Evolutionary conservation across 2,888 invertebrate genomes (phyloP).

Genomic region (Acleris emargana): DNA sequence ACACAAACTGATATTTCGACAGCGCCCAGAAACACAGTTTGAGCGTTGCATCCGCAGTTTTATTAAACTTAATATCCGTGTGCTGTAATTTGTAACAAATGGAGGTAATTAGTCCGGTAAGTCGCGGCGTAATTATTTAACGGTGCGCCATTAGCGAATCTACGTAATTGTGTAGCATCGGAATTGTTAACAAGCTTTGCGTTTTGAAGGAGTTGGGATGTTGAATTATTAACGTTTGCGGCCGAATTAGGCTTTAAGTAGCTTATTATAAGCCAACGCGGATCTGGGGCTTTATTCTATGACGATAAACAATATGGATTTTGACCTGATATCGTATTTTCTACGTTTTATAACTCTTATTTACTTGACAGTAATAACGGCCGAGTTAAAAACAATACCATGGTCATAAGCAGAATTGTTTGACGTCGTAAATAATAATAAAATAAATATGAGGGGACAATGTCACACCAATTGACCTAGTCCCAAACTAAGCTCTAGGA

Average conservation of each 20-base stretch:
- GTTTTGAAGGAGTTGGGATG: conserved; percentile 48
- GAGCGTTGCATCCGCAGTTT: not conserved
- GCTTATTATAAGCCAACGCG: conserved; percentile 41
- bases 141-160: conserved; percentile 48
- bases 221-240: conserved; percentile 49
- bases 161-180: conserved; percentile 46
- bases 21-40: not conserved
- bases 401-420: no score
- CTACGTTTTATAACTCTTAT: no score
- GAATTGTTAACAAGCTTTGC: conserved; percentile 45
- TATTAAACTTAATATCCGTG: conserved; percentile 7
- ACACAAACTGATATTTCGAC: conserved; percentile 1
- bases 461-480: no score
- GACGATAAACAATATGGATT: no score
- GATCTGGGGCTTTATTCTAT: no score
- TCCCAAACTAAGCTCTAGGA: no score
- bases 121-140: conserved; percentile 40
- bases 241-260: conserved; percentile 46
- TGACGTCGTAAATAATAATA: no score
- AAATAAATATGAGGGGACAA: no score
- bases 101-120: conserved; percentile 20
- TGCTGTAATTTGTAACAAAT: conserved; percentile 18
- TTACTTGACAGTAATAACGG: no score
- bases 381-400: no score
- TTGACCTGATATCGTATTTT: no score